Percentiles rank a stretch among this genome's conserved stretches.
These are phyloP conservation scores for Adrianichthys oophorus DNA, from an alignment of 2,797 vertebrate genomes.

Conservation along the genomic window DNA sequence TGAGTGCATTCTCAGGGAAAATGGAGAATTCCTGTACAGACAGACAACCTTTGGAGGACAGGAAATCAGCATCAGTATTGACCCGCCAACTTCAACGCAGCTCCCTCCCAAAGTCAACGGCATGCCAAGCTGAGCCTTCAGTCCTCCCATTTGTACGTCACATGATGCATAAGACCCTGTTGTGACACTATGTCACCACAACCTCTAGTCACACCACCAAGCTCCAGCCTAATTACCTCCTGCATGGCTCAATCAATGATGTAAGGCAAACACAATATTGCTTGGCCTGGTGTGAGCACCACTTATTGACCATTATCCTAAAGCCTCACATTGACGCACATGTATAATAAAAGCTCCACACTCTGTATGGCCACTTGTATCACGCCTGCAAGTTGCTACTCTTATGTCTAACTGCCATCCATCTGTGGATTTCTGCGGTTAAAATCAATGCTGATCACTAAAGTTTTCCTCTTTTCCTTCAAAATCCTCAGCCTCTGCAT, in stretches of 20 bases:
- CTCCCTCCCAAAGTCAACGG: constrained; percentile 49
- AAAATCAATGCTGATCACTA: constrained; percentile 64
- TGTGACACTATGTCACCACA: constrained; percentile 67
- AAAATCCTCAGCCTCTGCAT: constrained; percentile 7
- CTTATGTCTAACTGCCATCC: constrained; percentile 45
- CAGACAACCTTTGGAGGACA: constrained; percentile 60
- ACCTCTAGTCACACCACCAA: constrained; percentile 61
- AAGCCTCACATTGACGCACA: constrained; percentile 64
- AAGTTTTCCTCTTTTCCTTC: constrained; percentile 40
- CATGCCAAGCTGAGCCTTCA: constrained; percentile 25
- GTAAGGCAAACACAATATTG: constrained; percentile 71
- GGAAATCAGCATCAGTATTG: constrained; percentile 64
- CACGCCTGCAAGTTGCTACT: constrained; percentile 41
- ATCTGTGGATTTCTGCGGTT: constrained; percentile 44
- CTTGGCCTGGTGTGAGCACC: constrained; percentile 52
- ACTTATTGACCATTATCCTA: constrained; percentile 66
- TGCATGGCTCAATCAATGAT: constrained; percentile 77
- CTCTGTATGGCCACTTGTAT: constrained; percentile 45
- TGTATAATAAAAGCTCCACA: constrained; percentile 56
- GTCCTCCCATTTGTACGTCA: constrained; percentile 33
- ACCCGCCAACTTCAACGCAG: constrained; percentile 50
- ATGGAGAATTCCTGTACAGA: constrained; percentile 71
- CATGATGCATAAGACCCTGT: constrained; percentile 57
- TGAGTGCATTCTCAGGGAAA: constrained; percentile 75
- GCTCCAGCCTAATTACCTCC: constrained; percentile 75